Conservation (phyloP, 2,888 invertebrate genomes). For the Nemoura dubitans region DNA sequence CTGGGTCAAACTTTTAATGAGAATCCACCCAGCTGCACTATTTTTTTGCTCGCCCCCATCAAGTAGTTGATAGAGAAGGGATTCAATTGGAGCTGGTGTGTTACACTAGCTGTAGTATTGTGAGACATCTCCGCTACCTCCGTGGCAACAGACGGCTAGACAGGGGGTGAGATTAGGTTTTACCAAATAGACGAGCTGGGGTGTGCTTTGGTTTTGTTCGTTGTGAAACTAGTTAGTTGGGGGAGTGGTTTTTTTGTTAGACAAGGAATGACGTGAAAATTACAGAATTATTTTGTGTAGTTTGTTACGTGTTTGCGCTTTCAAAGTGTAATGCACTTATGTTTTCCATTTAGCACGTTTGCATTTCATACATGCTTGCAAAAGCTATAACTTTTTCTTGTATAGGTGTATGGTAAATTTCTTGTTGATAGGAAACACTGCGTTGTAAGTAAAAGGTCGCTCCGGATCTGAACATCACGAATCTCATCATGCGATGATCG, state of each 20-base stretch:
- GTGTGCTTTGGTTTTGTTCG: background rate
- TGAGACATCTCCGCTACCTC: background rate
- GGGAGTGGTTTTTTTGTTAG: background rate
- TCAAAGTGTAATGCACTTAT: background rate
- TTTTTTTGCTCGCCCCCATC: background rate
- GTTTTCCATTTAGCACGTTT: background rate
- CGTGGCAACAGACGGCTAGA: background rate
- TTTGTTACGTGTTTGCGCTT: background rate
- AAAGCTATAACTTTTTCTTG: too few relatives aligned
- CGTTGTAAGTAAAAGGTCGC: background rate
- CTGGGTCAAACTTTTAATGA: constrained; percentile 2
- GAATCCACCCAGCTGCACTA: background rate
- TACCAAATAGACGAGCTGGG: background rate
- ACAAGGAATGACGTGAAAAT: background rate
- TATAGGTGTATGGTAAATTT: background rate
- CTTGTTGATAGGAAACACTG: background rate
- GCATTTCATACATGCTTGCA: background rate
- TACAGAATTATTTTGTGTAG: background rate
- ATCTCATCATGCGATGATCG: background rate
- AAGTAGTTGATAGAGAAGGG: background rate
- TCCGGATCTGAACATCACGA: background rate
- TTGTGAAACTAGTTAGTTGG: background rate
- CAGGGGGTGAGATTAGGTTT: background rate
- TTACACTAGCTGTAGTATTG: too few relatives aligned
- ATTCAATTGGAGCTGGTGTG: background rate